Evolutionary conservation across 2,888 invertebrate species (phyloP).

Genomic region (Tenthredo livida): DNA sequence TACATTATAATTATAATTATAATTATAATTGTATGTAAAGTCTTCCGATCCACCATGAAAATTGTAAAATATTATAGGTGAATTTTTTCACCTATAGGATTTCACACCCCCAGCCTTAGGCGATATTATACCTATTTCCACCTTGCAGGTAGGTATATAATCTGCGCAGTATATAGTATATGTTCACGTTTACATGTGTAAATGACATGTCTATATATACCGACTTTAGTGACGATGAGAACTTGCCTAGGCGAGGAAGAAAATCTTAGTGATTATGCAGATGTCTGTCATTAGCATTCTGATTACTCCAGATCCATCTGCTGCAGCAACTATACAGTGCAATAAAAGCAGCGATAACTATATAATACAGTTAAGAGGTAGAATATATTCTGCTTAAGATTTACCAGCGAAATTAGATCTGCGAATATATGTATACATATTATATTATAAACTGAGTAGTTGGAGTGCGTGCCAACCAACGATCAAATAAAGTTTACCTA

Average conservation of each 20-base stretch:
- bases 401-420: conserved; percentile 36
- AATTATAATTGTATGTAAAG: too few species aligned
- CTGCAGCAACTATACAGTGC: background rate
- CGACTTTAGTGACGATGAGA: background rate
- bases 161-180: background rate
- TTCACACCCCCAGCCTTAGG: background rate
- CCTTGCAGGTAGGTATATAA: background rate
- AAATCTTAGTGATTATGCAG: conserved; percentile 42
- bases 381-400: background rate
- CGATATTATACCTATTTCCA: background rate
- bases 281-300: conserved; percentile 37
- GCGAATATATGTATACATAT: background rate
- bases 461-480: conserved; percentile 9
- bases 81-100: background rate
- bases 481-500: background rate
- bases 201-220: background rate
- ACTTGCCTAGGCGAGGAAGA: background rate
- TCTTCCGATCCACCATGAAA: too few species aligned
- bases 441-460: background rate
- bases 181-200: background rate
- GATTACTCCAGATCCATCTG: conserved; percentile 44
- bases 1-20: too few species aligned
- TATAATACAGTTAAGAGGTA: background rate
- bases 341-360: background rate
- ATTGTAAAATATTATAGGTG: background rate